phyloP scores from a whole-genome alignment of 2,113 vertebrate genomes.

The Pampusana beccarii region DNA sequence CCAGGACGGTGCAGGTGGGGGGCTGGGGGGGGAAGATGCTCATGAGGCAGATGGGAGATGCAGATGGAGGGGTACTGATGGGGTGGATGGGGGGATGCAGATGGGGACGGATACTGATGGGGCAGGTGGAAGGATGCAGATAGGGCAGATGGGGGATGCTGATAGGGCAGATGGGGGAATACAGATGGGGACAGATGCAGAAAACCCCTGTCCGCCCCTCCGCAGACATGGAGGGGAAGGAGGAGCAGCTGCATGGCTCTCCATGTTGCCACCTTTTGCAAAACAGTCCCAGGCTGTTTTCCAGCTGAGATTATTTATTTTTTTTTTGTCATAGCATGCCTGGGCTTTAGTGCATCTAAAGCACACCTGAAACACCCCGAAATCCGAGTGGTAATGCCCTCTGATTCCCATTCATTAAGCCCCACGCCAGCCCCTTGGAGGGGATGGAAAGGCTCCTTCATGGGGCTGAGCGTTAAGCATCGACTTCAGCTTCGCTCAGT shows the following conservation, averaged over 20 bases:
- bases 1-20: neutral
- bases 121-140: neutral
- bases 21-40: neutral
- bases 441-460: neutral
- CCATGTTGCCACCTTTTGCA: neutral
- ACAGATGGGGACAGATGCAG: neutral
- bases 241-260: neutral
- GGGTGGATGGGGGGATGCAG: neutral
- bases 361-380: neutral
- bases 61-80: neutral
- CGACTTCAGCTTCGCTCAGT: neutral
- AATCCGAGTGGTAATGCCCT: neutral
- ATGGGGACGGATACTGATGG: neutral
- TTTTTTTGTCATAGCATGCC: neutral
- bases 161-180: neutral
- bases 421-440: neutral
- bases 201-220: neutral
- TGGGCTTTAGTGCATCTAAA: neutral
- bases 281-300: neutral
- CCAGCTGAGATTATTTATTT: accelerated
- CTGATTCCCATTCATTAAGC: neutral
- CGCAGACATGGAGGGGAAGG: neutral
- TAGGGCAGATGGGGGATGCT: neutral
- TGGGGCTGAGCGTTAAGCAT: neutral
- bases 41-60: neutral